Base-by-base conservation (phyloP, 1,140 invertebrate species). In the Venustaconcha ellipsiformis region DNA sequence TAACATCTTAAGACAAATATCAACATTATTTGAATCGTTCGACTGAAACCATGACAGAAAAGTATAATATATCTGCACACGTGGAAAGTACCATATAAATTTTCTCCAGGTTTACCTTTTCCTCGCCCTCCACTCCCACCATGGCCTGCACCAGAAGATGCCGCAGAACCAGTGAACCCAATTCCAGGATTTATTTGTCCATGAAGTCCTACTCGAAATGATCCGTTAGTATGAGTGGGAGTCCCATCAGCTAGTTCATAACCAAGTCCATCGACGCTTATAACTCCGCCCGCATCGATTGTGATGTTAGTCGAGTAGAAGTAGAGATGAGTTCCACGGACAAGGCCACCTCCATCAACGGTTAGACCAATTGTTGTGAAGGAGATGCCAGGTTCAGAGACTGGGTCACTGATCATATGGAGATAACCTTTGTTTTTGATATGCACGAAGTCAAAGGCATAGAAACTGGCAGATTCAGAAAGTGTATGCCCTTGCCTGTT, bases 111-210 rank as follows among this genome's bases (percentile, higher is more conserved):
- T 72, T 70, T 77, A 85, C 83, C 80, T 81, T 80, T 63, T 12
- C 81, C 83, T 67, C 80, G 74, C 23, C 82, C 85, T 48, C 85
- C 85, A 70, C 81, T 84, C 14, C 85, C 85, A 30, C 85, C 85
- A 74, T 86, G 85, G 23, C 85, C 85, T 15, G 80, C 85, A 67
- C 84, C 84, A 48, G 37, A 64, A 6, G 37, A 48, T 55, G 62
- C 64, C n/a, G 55, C 15, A 20, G 58, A 65, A 12, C 78, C 72
- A 20, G 78, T 74, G n/a, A 70, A 65, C 48, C 85, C 85, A 14
- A 65, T 76, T 58, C 85, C 85, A 26, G 80, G 82, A 66, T 86
- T 86, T 30, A 86, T 82, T 5, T 80, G 62, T 14, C 85, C 85
- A 72, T 84, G 79, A n/a, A 79, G 59, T 8, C 85, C 85, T 18